A percentile compares a stretch with the other conserved stretches of the same genome.
phyloP scores from a whole-genome alignment of 2,797 vertebrate genomes.

The Sebastes hopkinsi region DNA sequence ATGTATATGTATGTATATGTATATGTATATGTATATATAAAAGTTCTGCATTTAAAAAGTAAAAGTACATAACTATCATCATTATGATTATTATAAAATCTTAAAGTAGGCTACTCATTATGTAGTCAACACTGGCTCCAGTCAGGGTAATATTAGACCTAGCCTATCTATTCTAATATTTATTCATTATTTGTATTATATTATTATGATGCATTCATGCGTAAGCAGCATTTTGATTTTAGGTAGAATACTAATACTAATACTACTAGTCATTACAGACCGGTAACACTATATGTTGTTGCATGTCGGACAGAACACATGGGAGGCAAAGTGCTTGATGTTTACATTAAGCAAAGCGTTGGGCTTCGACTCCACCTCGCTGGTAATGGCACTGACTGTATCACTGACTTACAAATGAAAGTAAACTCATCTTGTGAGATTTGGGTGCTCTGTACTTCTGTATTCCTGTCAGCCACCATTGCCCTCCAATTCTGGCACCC shows the following conservation, averaged over 20 bases:
- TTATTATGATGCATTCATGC: not conserved
- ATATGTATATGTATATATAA: too few species aligned
- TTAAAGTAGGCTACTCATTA: not conserved
- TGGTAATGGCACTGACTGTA: not conserved
- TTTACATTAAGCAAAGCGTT: not conserved
- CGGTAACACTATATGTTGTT: not conserved
- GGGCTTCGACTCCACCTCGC: not conserved
- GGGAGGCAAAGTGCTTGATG: not conserved
- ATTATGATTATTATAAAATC: not conserved
- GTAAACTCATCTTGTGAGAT: not conserved
- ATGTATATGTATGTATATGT: too few species aligned
- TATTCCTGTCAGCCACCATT: not conserved
- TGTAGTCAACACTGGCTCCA: not conserved
- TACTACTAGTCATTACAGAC: not conserved
- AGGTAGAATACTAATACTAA: not conserved
- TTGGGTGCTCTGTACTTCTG: not conserved
- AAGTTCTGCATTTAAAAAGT: not conserved
- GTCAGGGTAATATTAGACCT: not conserved
- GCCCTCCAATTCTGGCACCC: not conserved
- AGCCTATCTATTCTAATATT: not conserved
- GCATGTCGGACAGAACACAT: not conserved
- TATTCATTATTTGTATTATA: not conserved
- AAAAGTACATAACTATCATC: too few species aligned
- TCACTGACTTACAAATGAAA: not conserved
- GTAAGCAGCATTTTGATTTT: not conserved